Evolutionary conservation across 2,113 vertebrate species (phyloP).

Genomic region (Bucco capensis): DNA sequence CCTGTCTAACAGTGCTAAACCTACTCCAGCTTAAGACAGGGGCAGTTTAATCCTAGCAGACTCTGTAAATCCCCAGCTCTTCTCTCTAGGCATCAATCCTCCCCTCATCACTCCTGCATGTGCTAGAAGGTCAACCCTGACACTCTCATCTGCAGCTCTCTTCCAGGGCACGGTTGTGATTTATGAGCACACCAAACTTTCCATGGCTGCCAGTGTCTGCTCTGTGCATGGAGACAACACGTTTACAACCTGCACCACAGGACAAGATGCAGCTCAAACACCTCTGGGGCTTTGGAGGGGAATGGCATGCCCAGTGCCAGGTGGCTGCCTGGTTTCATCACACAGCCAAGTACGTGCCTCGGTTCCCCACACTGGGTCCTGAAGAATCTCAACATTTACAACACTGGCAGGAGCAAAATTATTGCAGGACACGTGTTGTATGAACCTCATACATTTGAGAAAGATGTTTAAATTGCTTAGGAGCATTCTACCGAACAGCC

Average conservation of each 20-base stretch:
- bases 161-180: conserved; percentile 1
- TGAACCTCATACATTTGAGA: background rate
- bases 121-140: conserved; percentile 51
- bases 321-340: fast-evolving
- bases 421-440: conserved; percentile 32
- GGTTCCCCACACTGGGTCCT: background rate
- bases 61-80: conserved; percentile 47
- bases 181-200: conserved; percentile 35
- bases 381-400: background rate
- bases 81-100: conserved; percentile 46
- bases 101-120: conserved; percentile 7
- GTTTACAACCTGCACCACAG: fast-evolving
- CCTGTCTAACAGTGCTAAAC: background rate
- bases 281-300: background rate
- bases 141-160: conserved; percentile 28
- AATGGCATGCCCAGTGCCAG: fast-evolving
- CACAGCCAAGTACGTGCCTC: background rate
- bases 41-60: conserved; percentile 41
- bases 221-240: background rate
- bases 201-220: background rate
- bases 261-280: background rate
- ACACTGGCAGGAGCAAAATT: background rate
- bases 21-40: background rate
- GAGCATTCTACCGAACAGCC: background rate
- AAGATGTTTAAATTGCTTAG: conserved; percentile 58